Percentiles rank a stretch among this genome's conserved stretches.
Evolutionary conservation across 1,140 invertebrate species (phyloP).

Genomic region (Eriosoma lanigerum): DNA sequence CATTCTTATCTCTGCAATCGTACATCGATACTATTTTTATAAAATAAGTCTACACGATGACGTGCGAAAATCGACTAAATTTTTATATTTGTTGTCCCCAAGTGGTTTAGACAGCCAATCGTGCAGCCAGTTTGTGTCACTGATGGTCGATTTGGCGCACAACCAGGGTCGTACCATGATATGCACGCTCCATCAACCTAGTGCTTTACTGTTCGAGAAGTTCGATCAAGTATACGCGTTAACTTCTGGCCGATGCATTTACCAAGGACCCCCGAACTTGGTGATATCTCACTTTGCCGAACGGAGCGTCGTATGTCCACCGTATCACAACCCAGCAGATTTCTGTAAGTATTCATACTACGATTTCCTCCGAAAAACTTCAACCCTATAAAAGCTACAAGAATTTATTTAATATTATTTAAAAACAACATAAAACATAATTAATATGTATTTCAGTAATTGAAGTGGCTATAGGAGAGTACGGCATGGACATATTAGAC

Average conservation of each 20-base stretch:
- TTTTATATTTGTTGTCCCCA: slow-evolving; percentile 47
- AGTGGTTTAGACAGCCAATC: slow-evolving; percentile 67
- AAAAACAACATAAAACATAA: too few relatives aligned
- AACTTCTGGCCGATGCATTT: slow-evolving; percentile 66
- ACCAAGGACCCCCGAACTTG: slow-evolving; percentile 61
- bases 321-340: slow-evolving; percentile 71
- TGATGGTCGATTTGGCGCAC: slow-evolving; percentile 62
- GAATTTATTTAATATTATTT: too few relatives aligned
- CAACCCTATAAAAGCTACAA: too few relatives aligned
- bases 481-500: slow-evolving; percentile 60
- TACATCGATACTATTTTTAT: too few relatives aligned
- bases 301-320: slow-evolving; percentile 64
- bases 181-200: slow-evolving; percentile 72
- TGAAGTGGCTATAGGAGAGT: slow-evolving; percentile 77
- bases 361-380: too few relatives aligned
- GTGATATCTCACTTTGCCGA: slow-evolving; percentile 65
- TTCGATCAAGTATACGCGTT: slow-evolving; percentile 70
- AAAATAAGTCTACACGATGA: too few relatives aligned
- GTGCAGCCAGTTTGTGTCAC: slow-evolving; percentile 64
- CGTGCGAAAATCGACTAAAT: neutral
- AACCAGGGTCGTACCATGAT: slow-evolving; percentile 67
- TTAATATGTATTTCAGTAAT: slow-evolving; percentile 65
- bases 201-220: slow-evolving; percentile 68
- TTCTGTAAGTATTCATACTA: slow-evolving; percentile 60
- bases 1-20: too few relatives aligned